Evolutionary conservation across 37 sponge, comb jelly and placozoan species (phyloP).

Genomic region (Beroe ovata): DNA sequence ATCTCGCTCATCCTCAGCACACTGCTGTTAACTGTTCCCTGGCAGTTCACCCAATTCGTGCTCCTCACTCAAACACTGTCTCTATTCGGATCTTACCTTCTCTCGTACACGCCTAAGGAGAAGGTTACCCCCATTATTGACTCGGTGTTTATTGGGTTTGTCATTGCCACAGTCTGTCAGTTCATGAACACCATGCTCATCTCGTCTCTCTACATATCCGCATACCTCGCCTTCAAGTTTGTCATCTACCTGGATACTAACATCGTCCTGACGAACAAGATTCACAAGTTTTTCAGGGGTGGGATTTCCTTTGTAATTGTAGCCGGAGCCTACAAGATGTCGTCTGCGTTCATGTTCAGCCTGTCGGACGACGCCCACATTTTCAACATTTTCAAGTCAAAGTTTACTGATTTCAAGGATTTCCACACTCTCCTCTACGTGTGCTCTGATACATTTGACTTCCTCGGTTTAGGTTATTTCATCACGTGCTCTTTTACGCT

Average conservation of each 20-base stretch:
- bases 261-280: not conserved
- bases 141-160: constrained; percentile 7
- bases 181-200: constrained; percentile 20
- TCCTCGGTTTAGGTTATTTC: constrained; percentile 69
- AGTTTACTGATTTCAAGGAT: constrained; percentile 84
- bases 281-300: not conserved
- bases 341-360: not conserved
- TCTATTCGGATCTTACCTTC: constrained; percentile 68
- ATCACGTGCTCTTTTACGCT: constrained; percentile 68
- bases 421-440: constrained; percentile 93
- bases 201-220: constrained; percentile 5
- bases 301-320: not conserved
- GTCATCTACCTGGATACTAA: not conserved
- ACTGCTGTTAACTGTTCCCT: not conserved
- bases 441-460: constrained; percentile 91
- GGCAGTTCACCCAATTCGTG: constrained; percentile 86
- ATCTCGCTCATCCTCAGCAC: not conserved
- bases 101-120: constrained; percentile 25
- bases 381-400: constrained; percentile 77
- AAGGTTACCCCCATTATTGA: constrained; percentile 66
- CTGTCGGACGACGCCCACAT: constrained; percentile 75
- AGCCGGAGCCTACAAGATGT: not conserved
- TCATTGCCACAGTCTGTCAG: not conserved
- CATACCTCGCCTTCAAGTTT: constrained; percentile 22
- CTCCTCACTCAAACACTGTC: constrained; percentile 79